Base-by-base conservation (phyloP, 53 echinoderm and acorn worm species). In the Holothuria scabra region DNA sequence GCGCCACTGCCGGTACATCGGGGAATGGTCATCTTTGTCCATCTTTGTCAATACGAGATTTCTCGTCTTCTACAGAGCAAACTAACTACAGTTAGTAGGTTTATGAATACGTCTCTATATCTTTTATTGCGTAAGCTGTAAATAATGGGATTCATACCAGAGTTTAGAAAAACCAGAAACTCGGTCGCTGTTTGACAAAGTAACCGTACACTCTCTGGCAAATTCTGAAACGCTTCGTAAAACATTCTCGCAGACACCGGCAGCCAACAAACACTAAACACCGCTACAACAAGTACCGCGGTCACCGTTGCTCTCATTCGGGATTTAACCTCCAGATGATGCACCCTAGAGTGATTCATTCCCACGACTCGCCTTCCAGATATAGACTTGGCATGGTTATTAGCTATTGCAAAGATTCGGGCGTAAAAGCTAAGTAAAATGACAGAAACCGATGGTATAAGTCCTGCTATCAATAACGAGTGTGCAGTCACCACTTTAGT, bases 261-360 rank as follows among this genome's bases (percentile, higher is more conserved):
- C 19, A 79, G 58, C 80, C 80, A 79, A 79, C 80, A 79, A 21
- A 79, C 28, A 19, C 28, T 30, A 30, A 79, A 79, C 9, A 52
- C 80, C 28, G 33, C 28, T 25, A 79, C 31, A 5, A 79, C 60
- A 5, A 79, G 28, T 26, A 79, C 60, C 59, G 59, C 18, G 59
- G 80, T 79, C 9, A 79, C 58, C 8, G 80, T 79, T 20, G 60
- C 80, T 7, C 56, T 57, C 21, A 79, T 56, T 16, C 58, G 60
- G 28, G 59, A 59, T 52, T 79, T 79, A 13, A 30, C 1, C 29
- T 59, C 80, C 14, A 59, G 58, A 3, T 30, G 28, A 9, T 26
- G 28, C 25, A 79, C 60, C 29, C 1, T 30, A 6, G 58, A 25
- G 14, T 31, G 31, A 59, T 59, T 24, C 80, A 79, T 59, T n/a